These are phyloP conservation scores for Agrotis ipsilon DNA, from an alignment of 2,888 invertebrate genomes.

Conservation along the genomic window DNA sequence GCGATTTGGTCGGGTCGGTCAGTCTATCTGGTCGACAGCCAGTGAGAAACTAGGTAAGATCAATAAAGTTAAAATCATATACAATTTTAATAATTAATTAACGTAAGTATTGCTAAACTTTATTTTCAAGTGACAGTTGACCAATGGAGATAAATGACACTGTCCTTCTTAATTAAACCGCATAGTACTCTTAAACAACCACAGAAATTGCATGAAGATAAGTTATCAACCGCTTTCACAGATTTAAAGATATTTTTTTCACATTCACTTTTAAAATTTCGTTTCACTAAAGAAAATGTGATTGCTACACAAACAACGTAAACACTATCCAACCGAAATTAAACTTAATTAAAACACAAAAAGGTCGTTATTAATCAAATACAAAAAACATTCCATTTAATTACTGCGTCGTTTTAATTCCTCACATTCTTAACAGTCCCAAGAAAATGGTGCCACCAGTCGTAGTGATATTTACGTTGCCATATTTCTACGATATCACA, in stretches of 20 bases:
- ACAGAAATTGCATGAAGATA: no score
- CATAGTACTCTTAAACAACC: no score
- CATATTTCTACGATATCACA: slow-evolving; percentile 15
- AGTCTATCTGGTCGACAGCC: no score
- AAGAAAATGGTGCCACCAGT: slow-evolving; percentile 18
- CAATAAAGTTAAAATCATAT: no score
- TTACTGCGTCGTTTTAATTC: slow-evolving; percentile 23
- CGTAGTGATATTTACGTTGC: slow-evolving; percentile 11
- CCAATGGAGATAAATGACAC: no score
- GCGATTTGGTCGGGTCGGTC: no score
- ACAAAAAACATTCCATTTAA: slow-evolving; percentile 5
- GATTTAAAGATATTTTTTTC: neutral
- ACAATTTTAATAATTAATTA: no score
- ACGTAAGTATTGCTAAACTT: no score
- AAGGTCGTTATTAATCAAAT: neutral
- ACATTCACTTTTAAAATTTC: neutral
- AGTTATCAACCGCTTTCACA: neutral
- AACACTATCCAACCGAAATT: slow-evolving; percentile 1
- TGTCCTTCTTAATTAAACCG: no score
- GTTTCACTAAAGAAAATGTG: neutral
- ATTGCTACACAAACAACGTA: neutral
- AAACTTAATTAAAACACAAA: slow-evolving; percentile 15
- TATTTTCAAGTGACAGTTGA: no score
- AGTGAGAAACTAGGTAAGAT: no score
- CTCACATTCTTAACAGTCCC: neutral